These are phyloP conservation scores for Melanocharis versteri DNA, from an alignment of 2,113 vertebrate species.

Conservation along the genomic window DNA sequence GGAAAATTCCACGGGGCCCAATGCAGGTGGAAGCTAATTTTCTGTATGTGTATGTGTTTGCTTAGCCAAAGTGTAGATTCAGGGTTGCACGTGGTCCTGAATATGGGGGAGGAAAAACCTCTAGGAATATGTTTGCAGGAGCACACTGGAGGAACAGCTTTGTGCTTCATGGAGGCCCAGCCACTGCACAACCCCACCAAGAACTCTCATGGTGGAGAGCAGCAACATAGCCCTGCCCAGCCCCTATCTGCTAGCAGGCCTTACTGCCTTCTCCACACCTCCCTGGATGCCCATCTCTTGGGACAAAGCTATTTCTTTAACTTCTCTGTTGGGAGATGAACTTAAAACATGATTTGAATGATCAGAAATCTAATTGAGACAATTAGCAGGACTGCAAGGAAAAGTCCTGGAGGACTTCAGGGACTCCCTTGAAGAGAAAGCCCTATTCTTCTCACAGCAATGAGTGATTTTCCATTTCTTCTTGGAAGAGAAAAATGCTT, in stretches of 20 bases:
- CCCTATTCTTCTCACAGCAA: background rate
- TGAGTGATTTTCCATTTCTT: background rate
- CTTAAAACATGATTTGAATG: background rate
- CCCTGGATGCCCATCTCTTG: background rate
- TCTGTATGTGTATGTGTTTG: background rate
- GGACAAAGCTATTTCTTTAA: background rate
- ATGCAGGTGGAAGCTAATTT: conserved; percentile 14
- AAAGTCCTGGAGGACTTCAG: background rate
- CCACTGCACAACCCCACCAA: background rate
- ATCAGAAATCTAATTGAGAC: background rate
- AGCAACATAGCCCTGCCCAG: background rate
- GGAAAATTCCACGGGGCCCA: conserved; percentile 31
- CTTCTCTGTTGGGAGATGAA: background rate
- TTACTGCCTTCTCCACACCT: background rate
- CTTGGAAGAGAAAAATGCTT: background rate
- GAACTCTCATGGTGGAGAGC: background rate
- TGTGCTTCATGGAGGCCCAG: background rate
- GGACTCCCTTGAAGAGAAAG: background rate
- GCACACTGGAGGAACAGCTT: background rate
- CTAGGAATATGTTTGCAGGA: background rate
- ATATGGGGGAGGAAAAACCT: background rate
- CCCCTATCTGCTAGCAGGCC: background rate
- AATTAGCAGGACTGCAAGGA: background rate
- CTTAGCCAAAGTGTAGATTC: background rate
- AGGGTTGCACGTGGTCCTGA: background rate